These are phyloP conservation scores for Embidobia sp. DNA, from an alignment of 2,888 invertebrate genomes.

Conservation along the genomic window DNA sequence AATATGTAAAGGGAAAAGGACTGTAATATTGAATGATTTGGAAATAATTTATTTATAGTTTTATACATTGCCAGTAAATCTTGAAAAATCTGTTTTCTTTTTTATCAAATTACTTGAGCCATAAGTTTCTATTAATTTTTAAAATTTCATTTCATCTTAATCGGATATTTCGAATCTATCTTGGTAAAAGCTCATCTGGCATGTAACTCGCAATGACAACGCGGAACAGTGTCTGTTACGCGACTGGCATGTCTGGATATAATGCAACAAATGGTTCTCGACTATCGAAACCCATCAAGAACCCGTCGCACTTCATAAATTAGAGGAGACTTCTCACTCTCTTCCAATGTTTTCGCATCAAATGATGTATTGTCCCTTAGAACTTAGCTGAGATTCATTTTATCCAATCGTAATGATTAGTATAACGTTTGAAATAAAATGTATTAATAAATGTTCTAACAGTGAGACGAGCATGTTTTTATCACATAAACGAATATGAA, in stretches of 20 bases:
- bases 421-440: slow-evolving; percentile 70
- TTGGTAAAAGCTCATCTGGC: slow-evolving; percentile 2
- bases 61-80: too few species aligned
- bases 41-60: too few species aligned
- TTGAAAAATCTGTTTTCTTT: too few species aligned
- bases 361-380: slow-evolving; percentile 72
- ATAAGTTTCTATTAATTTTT: background rate
- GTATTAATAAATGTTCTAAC: background rate
- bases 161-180: slow-evolving; percentile 1
- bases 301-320: slow-evolving; percentile 49
- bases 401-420: too few species aligned
- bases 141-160: slow-evolving; percentile 2
- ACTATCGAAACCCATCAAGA: slow-evolving; percentile 58
- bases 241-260: slow-evolving; percentile 37
- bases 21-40: too few species aligned
- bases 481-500: too few species aligned
- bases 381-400: slow-evolving; percentile 84
- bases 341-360: slow-evolving; percentile 45
- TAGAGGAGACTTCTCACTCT: slow-evolving; percentile 42
- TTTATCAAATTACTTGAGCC: too few species aligned
- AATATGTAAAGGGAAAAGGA: too few species aligned
- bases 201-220: slow-evolving; percentile 19
- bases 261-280: slow-evolving; percentile 63
- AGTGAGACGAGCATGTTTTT: too few species aligned
- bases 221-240: slow-evolving; percentile 36